These are phyloP conservation scores for Drosophila stalkeri DNA, from an alignment of 2,888 invertebrate genomes.

Conservation along the genomic window DNA sequence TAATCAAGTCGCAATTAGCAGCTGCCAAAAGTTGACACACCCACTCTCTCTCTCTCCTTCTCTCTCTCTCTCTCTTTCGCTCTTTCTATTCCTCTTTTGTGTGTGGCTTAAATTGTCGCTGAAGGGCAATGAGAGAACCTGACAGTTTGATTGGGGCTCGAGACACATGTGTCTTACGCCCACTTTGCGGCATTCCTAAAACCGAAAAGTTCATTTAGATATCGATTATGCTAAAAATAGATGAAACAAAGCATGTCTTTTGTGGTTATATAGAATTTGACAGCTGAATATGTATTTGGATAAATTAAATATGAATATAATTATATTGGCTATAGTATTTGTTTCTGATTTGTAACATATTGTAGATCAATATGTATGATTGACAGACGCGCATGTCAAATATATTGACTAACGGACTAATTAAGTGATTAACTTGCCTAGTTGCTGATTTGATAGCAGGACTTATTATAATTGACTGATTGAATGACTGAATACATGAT, in stretches of 20 bases:
- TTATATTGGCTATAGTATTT: background rate
- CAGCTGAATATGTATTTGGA: background rate
- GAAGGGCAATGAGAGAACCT: slow-evolving; percentile 27
- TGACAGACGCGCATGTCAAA: background rate
- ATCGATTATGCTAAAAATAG: slow-evolving; percentile 4
- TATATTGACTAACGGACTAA: too few species aligned
- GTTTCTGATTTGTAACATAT: background rate
- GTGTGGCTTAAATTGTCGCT: slow-evolving; percentile 45
- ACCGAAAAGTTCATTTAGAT: background rate
- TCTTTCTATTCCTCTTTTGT: slow-evolving; percentile 3
- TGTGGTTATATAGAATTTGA: background rate
- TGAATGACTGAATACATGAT: background rate
- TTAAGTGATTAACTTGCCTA: too few species aligned
- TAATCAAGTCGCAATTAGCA: slow-evolving; percentile 38
- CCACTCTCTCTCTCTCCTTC: background rate
- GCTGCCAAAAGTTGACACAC: slow-evolving; percentile 32
- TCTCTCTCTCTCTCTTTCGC: background rate
- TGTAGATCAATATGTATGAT: background rate
- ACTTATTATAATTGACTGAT: background rate
- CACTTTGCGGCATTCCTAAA: background rate
- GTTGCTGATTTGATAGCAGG: background rate
- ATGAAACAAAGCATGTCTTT: background rate
- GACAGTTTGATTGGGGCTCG: slow-evolving; percentile 29
- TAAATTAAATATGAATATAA: background rate
- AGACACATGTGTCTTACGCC: slow-evolving; percentile 12